Base-by-base conservation (phyloP, 2,888 invertebrate genomes). In the Heliconius hortense region DNA sequence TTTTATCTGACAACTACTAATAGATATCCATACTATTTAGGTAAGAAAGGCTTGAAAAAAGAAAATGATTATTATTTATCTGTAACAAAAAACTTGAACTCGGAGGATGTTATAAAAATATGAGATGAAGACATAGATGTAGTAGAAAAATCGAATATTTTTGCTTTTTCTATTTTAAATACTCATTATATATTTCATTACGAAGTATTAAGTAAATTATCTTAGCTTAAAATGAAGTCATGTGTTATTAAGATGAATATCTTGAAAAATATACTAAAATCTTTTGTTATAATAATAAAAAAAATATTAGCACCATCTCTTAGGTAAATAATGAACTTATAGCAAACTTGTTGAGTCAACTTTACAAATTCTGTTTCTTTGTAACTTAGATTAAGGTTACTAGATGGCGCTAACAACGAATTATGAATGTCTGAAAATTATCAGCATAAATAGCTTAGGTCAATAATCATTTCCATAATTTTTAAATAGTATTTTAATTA, bases 1-100 rank as follows among this genome's bases (percentile, higher is more conserved):
- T n/a, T 82, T 74, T 86, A 83, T 69, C 73, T 88, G 10, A 76
- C 83, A 0, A 85, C 86, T 0, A 77, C 79, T 7, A 84, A 87
- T 73, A 82, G 80, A 60, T 90, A 82, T 53, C 92, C 92, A 0
- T 92, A 88, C 77, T 88, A 81, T 79, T 81, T 92, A 73, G 90
- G 89, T 0, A 79, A 85, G 26, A 88, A 87, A n/a, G 92, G 92
- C 0, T 66, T 91, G 64, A 82, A 83, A 59, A 87, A 79, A 48
- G 86, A 89, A 15, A 81, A 87, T 59, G 88, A 90, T 74, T 86
- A 84, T 66, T 62, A 76, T 10, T 10, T 77, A 18, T 79, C 76
- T 5, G 60, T 43, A 0, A 11, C 62, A 7, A 80, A 73, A n/a
- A 74, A n/a, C 10, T 31, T 80, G 10, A 82, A 82, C 73, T 48